Conservation (phyloP, 2,888 invertebrate species). For the Apodemia duryi region DNA sequence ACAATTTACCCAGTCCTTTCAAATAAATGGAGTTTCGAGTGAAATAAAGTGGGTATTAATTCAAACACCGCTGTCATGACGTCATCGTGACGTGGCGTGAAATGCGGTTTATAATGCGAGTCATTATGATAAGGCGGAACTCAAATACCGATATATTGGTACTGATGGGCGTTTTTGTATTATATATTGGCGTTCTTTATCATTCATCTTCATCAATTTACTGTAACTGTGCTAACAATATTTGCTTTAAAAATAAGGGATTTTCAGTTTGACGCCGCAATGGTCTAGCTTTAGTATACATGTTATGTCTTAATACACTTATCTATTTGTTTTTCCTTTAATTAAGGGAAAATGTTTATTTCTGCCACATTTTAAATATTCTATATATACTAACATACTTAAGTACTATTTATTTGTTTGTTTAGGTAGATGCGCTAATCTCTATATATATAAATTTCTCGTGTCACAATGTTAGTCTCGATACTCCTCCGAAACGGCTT, state of each 20-base stretch:
- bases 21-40: slow-evolving; percentile 18
- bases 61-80: slow-evolving; percentile 25
- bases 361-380: too few relatives aligned
- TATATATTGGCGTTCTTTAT: slow-evolving; percentile 16
- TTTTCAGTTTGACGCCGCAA: not conserved
- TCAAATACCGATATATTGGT: slow-evolving; percentile 48
- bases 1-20: slow-evolving; percentile 2
- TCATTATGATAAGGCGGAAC: slow-evolving; percentile 51
- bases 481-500: too few relatives aligned
- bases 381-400: too few relatives aligned
- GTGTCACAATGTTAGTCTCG: too few relatives aligned
- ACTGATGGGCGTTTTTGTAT: slow-evolving; percentile 20
- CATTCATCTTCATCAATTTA: slow-evolving; percentile 13
- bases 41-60: slow-evolving; percentile 23
- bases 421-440: too few relatives aligned
- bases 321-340: too few relatives aligned
- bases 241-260: not conserved
- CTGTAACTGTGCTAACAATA: not conserved
- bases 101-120: slow-evolving; percentile 47
- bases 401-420: too few relatives aligned
- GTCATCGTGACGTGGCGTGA: slow-evolving; percentile 54
- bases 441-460: too few relatives aligned
- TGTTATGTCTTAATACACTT: not conserved
- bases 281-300: not conserved
- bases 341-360: too few relatives aligned